These are phyloP conservation scores for Acromyrmex echinatior DNA, from an alignment of 1,140 invertebrate species.

Conservation along the genomic window DNA sequence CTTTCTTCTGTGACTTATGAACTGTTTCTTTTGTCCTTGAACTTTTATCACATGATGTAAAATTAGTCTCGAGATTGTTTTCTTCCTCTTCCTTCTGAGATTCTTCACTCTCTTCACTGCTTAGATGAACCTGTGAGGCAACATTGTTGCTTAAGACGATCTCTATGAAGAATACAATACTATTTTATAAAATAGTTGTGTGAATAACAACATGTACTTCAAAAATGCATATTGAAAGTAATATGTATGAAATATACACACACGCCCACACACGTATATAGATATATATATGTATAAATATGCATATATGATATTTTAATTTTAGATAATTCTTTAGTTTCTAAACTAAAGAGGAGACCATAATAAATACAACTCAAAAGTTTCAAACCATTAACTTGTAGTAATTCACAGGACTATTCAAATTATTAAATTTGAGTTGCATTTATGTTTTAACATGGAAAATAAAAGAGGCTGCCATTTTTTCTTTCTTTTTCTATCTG, in stretches of 20 bases:
- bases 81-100: conserved; percentile 78
- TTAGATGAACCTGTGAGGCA: conserved; percentile 76
- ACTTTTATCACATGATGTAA: conserved; percentile 50
- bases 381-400: not conserved
- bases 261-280: not conserved
- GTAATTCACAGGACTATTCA: not conserved
- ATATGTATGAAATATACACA: not conserved
- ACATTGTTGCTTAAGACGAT: conserved; percentile 58
- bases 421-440: conserved; percentile 11
- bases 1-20: conserved; percentile 53
- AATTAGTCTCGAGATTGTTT: conserved; percentile 39
- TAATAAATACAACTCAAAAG: conserved; percentile 13
- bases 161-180: conserved; percentile 10
- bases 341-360: not conserved
- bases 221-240: conserved; percentile 25
- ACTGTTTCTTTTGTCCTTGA: conserved; percentile 59
- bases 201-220: not conserved
- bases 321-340: not conserved
- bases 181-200: conserved; percentile 32
- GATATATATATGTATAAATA: not conserved
- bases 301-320: not conserved
- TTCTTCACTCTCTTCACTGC: conserved; percentile 81
- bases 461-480: not conserved
- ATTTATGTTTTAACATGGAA: not conserved
- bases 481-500: not conserved